Conservation (phyloP, 2,797 vertebrate genomes). For the Loriculus beryllinus region DNA sequence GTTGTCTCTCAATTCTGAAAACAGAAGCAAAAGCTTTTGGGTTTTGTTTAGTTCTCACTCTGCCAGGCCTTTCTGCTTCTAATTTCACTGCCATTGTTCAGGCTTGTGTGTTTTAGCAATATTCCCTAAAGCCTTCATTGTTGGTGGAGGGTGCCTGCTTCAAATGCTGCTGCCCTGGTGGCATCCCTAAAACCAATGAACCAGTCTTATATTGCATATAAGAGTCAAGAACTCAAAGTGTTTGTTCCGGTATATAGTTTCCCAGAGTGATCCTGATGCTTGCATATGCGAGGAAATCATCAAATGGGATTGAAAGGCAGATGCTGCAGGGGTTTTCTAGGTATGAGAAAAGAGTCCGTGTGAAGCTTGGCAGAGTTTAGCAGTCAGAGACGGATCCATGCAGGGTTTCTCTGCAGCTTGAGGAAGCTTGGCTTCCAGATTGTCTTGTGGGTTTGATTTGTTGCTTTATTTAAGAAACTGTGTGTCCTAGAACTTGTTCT, state of each 20-base stretch:
- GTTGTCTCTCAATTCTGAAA: not conserved
- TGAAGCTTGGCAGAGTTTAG: not conserved
- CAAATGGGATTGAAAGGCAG: not conserved
- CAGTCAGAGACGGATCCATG: not conserved
- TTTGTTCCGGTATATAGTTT: not conserved
- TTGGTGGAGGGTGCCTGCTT: not conserved
- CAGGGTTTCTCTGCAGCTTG: not conserved
- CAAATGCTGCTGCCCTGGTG: not conserved
- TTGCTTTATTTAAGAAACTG: not conserved
- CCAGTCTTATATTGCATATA: not conserved
- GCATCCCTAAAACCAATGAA: not conserved
- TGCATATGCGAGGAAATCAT: not conserved
- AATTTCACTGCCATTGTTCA: not conserved
- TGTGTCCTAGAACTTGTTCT: not conserved
- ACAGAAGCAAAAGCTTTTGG: not conserved
- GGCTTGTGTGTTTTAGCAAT: fast-evolving
- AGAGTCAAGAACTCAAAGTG: not conserved
- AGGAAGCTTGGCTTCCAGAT: not conserved
- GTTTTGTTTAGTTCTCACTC: not conserved
- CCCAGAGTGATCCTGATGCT: not conserved
- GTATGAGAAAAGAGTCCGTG: not conserved
- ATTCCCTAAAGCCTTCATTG: not conserved
- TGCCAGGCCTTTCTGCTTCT: not conserved
- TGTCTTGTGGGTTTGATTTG: conserved; percentile 25
- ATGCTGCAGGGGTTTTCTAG: not conserved